Conservation (phyloP, 2,113 vertebrate genomes). For the Piprites chloris region DNA sequence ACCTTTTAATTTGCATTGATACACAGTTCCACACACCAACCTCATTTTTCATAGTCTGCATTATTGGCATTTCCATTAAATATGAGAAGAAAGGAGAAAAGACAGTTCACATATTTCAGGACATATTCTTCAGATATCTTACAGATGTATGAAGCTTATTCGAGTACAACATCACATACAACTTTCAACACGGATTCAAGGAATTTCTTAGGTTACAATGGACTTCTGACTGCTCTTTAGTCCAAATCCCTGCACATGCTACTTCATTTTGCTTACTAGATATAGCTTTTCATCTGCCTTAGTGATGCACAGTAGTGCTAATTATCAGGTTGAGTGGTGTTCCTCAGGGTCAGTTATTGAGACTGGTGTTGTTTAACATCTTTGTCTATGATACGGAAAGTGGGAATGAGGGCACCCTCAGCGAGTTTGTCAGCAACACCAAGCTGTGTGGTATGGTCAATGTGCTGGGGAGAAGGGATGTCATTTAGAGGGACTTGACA, state of each 20-base stretch:
- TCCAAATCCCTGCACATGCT: background rate
- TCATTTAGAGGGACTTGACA: background rate
- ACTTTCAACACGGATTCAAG: background rate
- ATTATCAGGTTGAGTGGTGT: background rate
- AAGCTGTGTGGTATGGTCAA: background rate
- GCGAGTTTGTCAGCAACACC: no score
- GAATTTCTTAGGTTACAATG: background rate
- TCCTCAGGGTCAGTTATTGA: background rate
- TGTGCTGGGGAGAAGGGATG: rapidly evolving
- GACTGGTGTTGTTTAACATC: no score
- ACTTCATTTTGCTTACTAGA: background rate
- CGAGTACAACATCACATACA: background rate
- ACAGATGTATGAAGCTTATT: background rate
- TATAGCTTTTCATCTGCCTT: background rate
- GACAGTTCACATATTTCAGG: background rate
- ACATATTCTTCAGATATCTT: background rate
- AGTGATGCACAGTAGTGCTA: background rate
- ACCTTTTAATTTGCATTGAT: background rate
- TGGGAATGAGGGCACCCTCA: background rate
- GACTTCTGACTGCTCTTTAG: background rate
- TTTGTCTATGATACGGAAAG: background rate
- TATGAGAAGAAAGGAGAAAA: background rate
- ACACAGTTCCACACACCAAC: background rate
- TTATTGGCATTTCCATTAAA: background rate
- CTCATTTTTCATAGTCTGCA: background rate